phyloP scores from a whole-genome alignment of 92 coral and sea anemone genomes.

The Porites rus region DNA sequence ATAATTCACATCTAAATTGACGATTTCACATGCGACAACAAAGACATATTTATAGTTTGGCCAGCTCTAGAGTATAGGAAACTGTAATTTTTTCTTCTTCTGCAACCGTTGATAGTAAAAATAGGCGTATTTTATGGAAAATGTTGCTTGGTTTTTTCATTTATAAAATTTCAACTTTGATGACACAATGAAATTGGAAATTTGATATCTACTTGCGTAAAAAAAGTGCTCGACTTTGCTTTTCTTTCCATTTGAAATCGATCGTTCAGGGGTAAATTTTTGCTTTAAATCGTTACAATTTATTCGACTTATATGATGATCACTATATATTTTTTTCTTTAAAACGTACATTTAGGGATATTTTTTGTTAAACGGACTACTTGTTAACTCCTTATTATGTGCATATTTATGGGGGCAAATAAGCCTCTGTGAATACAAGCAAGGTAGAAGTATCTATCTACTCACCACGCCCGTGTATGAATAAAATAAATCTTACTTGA shows the following conservation, averaged over 20 bases:
- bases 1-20: not conserved
- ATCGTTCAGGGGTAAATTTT: not conserved
- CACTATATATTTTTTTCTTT: not conserved
- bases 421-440: not conserved
- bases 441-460: slow-evolving; percentile 1
- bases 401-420: slow-evolving; percentile 11
- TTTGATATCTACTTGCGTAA: not conserved
- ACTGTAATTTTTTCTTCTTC: not conserved
- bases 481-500: slow-evolving; percentile 34
- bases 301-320: not conserved
- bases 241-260: not conserved
- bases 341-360: not conserved
- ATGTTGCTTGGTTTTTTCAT: not conserved
- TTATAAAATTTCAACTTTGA: not conserved
- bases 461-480: slow-evolving; percentile 40
- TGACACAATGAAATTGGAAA: not conserved
- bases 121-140: not conserved
- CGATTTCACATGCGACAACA: not conserved
- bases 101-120: not conserved
- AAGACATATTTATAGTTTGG: not conserved
- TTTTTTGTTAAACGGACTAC: not conserved
- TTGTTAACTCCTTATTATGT: slow-evolving; percentile 4
- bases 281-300: slow-evolving; percentile 20
- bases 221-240: not conserved
- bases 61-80: not conserved